Base-by-base conservation (phyloP, 1,140 invertebrate genomes). In the Pseudobourletiella spinata region DNA sequence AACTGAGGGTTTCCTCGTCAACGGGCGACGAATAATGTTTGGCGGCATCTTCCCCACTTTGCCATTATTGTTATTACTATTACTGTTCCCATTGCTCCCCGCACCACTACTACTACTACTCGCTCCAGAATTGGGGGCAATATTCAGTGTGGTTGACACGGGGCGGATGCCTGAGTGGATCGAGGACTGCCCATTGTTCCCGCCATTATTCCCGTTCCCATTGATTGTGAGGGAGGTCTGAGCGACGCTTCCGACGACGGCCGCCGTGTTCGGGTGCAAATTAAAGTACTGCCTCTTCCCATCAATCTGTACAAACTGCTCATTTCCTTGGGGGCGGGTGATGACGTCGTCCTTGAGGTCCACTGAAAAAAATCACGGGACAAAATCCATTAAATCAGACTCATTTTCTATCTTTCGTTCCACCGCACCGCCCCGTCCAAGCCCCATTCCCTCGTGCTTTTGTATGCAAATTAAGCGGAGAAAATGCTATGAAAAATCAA, bases 261-360 rank as follows among this genome's bases (percentile, higher is more conserved):
- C 43, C 35, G 50, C 39, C 1, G 57, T 52, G 52, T 52, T 61
- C 1, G 71, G 72, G 72, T 90, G 88, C 2, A 92, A 75, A 76
- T 91, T 89, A 61, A 93, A 79, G 74, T 92, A 91, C 2, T 89
- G 92, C 69, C 88, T 78, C 74, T 90, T 89, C 26, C 90, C 90
- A 72, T 93, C 89, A 60, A 93, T 93, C n/a, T 88, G 91, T 3
- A 93, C 90, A 74, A 89, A 91, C 56, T 89, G 86, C 70, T 91
- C 84, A 57, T 84, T 83, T 39, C 86, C 85, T 24, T 86, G 81
- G 8, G 86, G 81, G 1, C 84, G 84, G 2, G 88, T 87, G 22
- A 90, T 84, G 25, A 90, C 86, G 70, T 86, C 86, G 26, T 73
- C 63, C 30, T 71, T 66, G 8, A 74, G 63, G 39, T 71, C 71